phyloP scores from a whole-genome alignment of 2,888 invertebrate genomes.

The Villa cingulata region DNA sequence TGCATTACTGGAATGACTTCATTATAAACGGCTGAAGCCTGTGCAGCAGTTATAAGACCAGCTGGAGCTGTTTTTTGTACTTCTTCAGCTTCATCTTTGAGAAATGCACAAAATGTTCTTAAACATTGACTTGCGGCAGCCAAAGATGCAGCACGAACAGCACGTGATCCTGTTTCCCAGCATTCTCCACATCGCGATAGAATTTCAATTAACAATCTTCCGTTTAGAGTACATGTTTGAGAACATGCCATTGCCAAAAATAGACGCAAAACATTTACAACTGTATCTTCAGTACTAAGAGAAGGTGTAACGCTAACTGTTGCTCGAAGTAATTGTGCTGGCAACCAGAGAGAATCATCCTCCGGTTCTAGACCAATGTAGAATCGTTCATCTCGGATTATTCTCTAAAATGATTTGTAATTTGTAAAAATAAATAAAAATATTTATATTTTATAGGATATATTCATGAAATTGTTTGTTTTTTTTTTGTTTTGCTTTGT shows the following conservation, averaged over 20 bases:
- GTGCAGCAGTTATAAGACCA: slow-evolving; percentile 37
- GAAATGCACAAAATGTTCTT: slow-evolving; percentile 68
- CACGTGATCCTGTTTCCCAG: slow-evolving; percentile 62
- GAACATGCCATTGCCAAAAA: slow-evolving; percentile 79
- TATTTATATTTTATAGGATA: no score
- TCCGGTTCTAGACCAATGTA: slow-evolving; percentile 82
- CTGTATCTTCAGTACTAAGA: slow-evolving; percentile 69
- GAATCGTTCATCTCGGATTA: slow-evolving; percentile 82
- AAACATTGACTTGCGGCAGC: slow-evolving; percentile 84
- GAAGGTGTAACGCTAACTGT: slow-evolving; percentile 46
- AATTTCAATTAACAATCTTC: slow-evolving; percentile 73
- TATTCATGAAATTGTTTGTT: no score
- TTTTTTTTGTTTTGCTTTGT: not conserved
- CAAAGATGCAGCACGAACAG: slow-evolving; percentile 72
- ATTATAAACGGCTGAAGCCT: slow-evolving; percentile 71
- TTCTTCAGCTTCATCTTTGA: slow-evolving; percentile 45
- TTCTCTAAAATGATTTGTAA: slow-evolving; percentile 45
- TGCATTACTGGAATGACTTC: slow-evolving; percentile 84
- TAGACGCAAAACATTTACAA: slow-evolving; percentile 56
- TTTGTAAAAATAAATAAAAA: not conserved
- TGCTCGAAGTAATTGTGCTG: slow-evolving; percentile 76
- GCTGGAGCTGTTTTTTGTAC: slow-evolving; percentile 44
- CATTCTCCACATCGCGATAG: slow-evolving; percentile 74
- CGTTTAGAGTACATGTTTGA: slow-evolving; percentile 79
- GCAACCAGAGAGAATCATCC: slow-evolving; percentile 84